Evolutionary conservation across 2,888 invertebrate genomes (phyloP).

Genomic region (Metalampra italica): DNA sequence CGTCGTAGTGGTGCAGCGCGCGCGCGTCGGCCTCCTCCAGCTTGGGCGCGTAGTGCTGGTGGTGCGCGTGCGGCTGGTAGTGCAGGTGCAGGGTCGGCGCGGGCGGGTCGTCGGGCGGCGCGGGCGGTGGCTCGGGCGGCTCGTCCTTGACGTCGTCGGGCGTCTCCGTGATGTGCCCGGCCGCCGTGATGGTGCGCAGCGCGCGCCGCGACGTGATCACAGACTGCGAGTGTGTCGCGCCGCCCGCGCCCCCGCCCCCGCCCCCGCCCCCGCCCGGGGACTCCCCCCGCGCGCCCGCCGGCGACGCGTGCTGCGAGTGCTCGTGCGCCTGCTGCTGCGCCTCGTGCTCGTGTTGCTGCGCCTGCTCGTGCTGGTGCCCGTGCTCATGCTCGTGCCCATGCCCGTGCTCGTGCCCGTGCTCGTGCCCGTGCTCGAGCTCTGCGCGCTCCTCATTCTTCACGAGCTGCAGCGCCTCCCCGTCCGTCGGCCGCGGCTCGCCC

Average conservation of each 20-base stretch:
- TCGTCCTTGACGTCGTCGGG: constrained; percentile 44
- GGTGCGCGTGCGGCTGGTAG: constrained; percentile 19
- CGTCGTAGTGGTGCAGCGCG: constrained; percentile 50
- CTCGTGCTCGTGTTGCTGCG: constrained; percentile 49
- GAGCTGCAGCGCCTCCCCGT: constrained; percentile 57
- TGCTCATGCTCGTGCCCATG: neutral
- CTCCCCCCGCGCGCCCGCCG: constrained; percentile 4
- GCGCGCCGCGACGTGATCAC: constrained; percentile 79
- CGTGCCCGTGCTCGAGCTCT: constrained; percentile 22
- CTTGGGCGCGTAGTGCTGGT: constrained; percentile 43
- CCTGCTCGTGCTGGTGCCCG: constrained; percentile 20
- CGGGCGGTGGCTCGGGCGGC: constrained; percentile 54
- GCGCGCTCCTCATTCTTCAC: constrained; percentile 49
- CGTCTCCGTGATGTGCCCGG: constrained; percentile 75
- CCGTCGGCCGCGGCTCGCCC: constrained; percentile 36
- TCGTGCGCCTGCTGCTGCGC: neutral
- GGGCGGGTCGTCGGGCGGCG: constrained; percentile 34
- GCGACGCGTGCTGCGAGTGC: neutral
- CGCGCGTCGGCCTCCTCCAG: constrained; percentile 35
- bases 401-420: neutral
- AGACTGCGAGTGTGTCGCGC: constrained; percentile 46
- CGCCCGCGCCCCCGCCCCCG: constrained; percentile 11
- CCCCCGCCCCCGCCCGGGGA: constrained; percentile 2
- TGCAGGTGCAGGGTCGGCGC: constrained; percentile 28
- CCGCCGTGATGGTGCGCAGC: constrained; percentile 79